Percentiles rank a stretch among this genome's conserved stretches.
Conservation (phyloP, 1,140 invertebrate species). For the Drosophila elegans region DNA sequence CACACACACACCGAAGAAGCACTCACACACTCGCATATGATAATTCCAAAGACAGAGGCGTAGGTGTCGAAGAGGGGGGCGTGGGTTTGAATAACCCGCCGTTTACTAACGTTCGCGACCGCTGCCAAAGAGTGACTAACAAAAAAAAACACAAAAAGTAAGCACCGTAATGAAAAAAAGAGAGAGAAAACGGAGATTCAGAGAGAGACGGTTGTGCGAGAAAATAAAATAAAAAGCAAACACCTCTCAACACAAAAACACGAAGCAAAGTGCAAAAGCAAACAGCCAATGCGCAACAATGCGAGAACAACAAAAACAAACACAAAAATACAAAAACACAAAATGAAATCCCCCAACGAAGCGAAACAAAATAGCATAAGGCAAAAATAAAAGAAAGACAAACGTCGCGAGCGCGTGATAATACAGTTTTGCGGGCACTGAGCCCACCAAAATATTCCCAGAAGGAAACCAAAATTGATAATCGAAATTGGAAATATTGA, state of each 20-base stretch:
- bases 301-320: constrained; percentile 35
- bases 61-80: constrained; percentile 22
- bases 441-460: not conserved
- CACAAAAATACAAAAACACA: constrained; percentile 23
- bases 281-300: constrained; percentile 53
- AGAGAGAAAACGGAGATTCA: constrained; percentile 18
- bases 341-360: constrained; percentile 38
- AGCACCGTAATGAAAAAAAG: constrained; percentile 31
- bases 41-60: constrained; percentile 36
- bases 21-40: constrained; percentile 45
- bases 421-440: constrained; percentile 58
- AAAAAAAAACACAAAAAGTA: constrained; percentile 46
- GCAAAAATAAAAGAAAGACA: constrained; percentile 22
- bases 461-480: constrained; percentile 6
- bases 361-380: constrained; percentile 36
- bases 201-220: constrained; percentile 9
- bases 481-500: constrained; percentile 5
- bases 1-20: constrained; percentile 22
- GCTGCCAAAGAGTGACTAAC: constrained; percentile 79
- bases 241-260: constrained; percentile 42
- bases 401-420: constrained; percentile 51
- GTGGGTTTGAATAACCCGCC: constrained; percentile 49
- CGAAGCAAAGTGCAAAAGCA: constrained; percentile 67
- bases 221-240: constrained; percentile 30
- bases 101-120: constrained; percentile 69